Evolutionary conservation across 2,888 invertebrate genomes (phyloP).

Genomic region (Thecocarcelia acutangulata): DNA sequence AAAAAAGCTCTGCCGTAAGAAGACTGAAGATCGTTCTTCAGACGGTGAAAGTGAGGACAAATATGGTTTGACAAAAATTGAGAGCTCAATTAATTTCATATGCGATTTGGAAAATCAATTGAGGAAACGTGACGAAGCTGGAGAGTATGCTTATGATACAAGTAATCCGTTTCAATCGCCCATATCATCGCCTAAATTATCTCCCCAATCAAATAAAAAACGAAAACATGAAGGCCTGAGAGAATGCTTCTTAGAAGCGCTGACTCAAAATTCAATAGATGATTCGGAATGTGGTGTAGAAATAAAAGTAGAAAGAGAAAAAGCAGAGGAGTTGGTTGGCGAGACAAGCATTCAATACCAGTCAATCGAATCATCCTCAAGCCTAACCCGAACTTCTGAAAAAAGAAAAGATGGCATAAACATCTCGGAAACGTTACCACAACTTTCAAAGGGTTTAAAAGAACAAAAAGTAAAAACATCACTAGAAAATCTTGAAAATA

Average conservation of each 20-base stretch:
- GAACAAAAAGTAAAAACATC: too few relatives aligned
- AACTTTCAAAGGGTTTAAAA: neutral
- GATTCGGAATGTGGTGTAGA: neutral
- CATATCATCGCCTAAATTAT: neutral
- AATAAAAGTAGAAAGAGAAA: neutral
- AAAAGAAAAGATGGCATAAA: too few relatives aligned
- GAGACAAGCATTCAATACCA: too few relatives aligned
- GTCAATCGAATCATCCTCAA: too few relatives aligned
- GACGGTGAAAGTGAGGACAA: neutral
- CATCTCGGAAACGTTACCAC: neutral
- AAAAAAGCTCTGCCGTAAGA: neutral
- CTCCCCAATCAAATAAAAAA: neutral
- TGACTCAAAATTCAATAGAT: neutral
- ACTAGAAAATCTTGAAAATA: neutral
- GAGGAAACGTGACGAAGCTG: neutral
- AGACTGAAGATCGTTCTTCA: neutral
- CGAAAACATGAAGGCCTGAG: neutral
- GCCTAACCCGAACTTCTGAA: too few relatives aligned
- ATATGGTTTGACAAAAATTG: neutral
- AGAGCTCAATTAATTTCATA: neutral
- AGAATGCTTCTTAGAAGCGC: neutral
- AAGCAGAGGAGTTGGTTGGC: too few relatives aligned
- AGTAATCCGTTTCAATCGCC: neutral
- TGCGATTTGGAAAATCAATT: neutral
- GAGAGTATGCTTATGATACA: neutral